These are phyloP conservation scores for Tenualosa ilisha DNA, from an alignment of 2,797 vertebrate species.

Conservation along the genomic window DNA sequence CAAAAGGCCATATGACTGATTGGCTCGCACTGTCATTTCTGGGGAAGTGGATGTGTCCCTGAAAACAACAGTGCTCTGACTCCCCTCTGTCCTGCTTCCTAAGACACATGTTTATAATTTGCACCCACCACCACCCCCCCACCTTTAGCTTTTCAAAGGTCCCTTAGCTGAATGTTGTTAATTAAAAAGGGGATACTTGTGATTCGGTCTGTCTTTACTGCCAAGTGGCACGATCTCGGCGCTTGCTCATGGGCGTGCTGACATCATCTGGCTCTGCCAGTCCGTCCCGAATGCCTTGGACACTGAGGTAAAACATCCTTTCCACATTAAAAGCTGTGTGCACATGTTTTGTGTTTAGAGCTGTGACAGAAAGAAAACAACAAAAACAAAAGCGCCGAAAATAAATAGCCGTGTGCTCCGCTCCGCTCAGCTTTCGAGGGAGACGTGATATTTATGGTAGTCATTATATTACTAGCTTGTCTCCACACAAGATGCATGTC, in stretches of 20 bases:
- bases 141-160: slow-evolving; percentile 67
- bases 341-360: slow-evolving; percentile 76
- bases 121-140: neutral
- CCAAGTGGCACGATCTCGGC: slow-evolving; percentile 64
- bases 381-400: slow-evolving; percentile 41
- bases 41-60: slow-evolving; percentile 66
- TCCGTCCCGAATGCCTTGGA: slow-evolving; percentile 54
- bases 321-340: slow-evolving; percentile 64
- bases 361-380: slow-evolving; percentile 66
- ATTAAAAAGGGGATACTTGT: slow-evolving; percentile 75
- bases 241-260: slow-evolving; percentile 52
- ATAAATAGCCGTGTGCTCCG: slow-evolving; percentile 45
- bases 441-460: slow-evolving; percentile 69
- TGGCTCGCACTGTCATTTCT: slow-evolving; percentile 59
- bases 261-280: slow-evolving; percentile 33
- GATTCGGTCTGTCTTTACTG: slow-evolving; percentile 66
- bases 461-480: slow-evolving; percentile 67
- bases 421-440: slow-evolving; percentile 37
- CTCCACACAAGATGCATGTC: slow-evolving; percentile 51
- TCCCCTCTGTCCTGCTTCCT: slow-evolving; percentile 60
- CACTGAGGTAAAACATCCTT: slow-evolving; percentile 70
- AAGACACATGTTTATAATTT: slow-evolving; percentile 75
- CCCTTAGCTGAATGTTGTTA: slow-evolving; percentile 68
- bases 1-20: slow-evolving; percentile 53
- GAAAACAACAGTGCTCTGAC: slow-evolving; percentile 59